A percentile compares a stretch with the other conserved stretches of the same genome.
Conservation (phyloP, 2,888 invertebrate species). For the Graphium colonna region DNA sequence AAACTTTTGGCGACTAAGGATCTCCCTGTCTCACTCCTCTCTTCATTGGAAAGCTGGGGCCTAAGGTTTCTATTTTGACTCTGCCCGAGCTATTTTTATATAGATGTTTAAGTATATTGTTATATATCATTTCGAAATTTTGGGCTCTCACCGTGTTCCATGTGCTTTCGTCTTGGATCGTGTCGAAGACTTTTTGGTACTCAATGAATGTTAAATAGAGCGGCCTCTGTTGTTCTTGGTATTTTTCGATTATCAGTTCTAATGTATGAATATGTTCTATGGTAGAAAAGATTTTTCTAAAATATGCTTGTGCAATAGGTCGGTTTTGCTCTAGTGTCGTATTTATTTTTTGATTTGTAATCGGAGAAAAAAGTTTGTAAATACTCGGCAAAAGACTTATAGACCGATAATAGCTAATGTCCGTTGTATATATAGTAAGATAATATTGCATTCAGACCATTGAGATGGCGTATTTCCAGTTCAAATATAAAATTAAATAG, state of each 20-base stretch:
- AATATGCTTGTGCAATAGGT: too few relatives aligned
- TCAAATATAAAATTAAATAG: too few relatives aligned
- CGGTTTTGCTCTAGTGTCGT: too few relatives aligned
- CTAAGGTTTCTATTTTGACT: constrained; percentile 23
- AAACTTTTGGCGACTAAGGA: constrained; percentile 24
- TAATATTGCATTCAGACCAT: too few relatives aligned
- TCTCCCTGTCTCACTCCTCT: constrained; percentile 26
- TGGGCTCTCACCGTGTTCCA: constrained; percentile 23
- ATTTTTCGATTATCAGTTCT: constrained; percentile 27
- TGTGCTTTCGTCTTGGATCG: constrained; percentile 16
- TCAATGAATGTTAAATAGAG: constrained; percentile 21
- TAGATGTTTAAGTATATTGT: constrained; percentile 22
- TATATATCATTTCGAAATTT: constrained; percentile 13
- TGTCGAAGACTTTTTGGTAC: constrained; percentile 24
- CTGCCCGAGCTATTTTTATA: constrained; percentile 22
- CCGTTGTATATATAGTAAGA: too few relatives aligned
- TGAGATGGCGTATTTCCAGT: too few relatives aligned
- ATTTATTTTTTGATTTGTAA: background rate
- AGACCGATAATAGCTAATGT: background rate
- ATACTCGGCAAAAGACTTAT: background rate
- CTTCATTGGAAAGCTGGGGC: constrained; percentile 22
- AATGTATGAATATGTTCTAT: constrained; percentile 15
- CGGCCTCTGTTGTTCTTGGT: constrained; percentile 22
- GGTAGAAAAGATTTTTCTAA: background rate
- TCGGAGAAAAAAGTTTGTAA: background rate